Conservation (phyloP, 37 sponge, comb jelly and placozoan species). For the Oscarella lobularis region DNA sequence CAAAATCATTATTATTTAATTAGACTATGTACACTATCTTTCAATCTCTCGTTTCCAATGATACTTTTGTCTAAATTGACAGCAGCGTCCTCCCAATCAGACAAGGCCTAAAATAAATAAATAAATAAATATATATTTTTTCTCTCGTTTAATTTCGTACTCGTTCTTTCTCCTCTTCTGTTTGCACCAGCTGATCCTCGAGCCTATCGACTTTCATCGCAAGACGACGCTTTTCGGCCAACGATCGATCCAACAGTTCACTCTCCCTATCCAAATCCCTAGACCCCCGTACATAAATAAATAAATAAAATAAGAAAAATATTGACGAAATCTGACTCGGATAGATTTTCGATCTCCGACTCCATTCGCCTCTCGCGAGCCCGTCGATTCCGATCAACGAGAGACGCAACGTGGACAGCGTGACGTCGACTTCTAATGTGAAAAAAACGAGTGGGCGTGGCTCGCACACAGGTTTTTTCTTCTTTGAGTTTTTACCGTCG, state of each 20-base stretch:
- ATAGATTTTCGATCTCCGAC: not conserved
- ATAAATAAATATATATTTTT: no score
- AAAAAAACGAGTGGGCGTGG: no score
- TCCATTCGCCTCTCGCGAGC: not conserved
- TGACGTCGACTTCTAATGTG: not conserved
- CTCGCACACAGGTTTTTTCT: no score
- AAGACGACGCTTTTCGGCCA: not conserved
- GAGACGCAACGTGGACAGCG: not conserved
- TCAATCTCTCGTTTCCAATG: no score
- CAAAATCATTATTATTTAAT: no score
- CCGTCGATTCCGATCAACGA: not conserved
- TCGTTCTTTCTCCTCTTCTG: not conserved
- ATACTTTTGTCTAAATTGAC: no score
- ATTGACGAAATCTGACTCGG: not conserved
- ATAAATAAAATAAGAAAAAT: not conserved
- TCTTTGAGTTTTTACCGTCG: not conserved
- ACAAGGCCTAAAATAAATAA: no score
- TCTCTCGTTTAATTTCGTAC: not conserved
- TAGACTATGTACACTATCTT: no score
- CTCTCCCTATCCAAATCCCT: not conserved
- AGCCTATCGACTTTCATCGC: not conserved
- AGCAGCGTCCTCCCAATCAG: no score
- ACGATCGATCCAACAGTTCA: not conserved
- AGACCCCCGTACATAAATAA: no score
- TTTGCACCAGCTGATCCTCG: not conserved